Percentiles rank a stretch among this genome's conserved stretches.
These are phyloP conservation scores for Apolygus lucorum DNA, from an alignment of 1,140 invertebrate genomes.

Conservation along the genomic window DNA sequence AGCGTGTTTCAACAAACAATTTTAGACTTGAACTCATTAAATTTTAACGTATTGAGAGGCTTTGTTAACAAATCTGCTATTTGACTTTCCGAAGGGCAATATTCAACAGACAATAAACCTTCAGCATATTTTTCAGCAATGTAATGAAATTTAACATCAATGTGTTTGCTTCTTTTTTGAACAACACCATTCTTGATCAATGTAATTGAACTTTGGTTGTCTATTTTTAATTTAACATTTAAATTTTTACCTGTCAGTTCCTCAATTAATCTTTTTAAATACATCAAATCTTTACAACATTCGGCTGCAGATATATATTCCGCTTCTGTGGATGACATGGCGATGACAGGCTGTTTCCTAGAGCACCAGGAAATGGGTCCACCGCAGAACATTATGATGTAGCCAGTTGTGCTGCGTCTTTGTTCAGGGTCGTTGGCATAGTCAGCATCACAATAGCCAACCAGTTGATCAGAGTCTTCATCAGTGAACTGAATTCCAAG, in stretches of 20 bases:
- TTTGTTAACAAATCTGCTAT: slow-evolving; percentile 28
- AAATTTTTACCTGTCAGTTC: slow-evolving; percentile 19
- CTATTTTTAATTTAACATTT: slow-evolving; percentile 25
- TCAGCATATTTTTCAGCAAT: slow-evolving; percentile 24
- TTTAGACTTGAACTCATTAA: slow-evolving; percentile 17
- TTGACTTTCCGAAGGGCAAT: slow-evolving; percentile 25
- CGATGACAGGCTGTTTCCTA: slow-evolving; percentile 26
- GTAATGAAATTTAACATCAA: slow-evolving; percentile 30
- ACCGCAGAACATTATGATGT: slow-evolving; percentile 23
- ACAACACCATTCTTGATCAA: slow-evolving; percentile 22
- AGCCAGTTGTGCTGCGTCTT: slow-evolving; percentile 25
- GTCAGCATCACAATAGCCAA: slow-evolving; percentile 27
- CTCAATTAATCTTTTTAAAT: slow-evolving; percentile 21
- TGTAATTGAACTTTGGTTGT: slow-evolving; percentile 32
- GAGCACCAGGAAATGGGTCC: slow-evolving; percentile 27
- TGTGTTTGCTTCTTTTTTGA: slow-evolving; percentile 29
- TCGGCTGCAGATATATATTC: slow-evolving; percentile 25
- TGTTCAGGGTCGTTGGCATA: slow-evolving; percentile 19
- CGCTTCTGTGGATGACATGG: slow-evolving; percentile 22
- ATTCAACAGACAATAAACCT: slow-evolving; percentile 21
- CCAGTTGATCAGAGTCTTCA: neutral
- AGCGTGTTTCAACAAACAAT: too few species aligned
- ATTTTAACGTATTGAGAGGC: slow-evolving; percentile 20
- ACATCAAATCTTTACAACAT: slow-evolving; percentile 29
- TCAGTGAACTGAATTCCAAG: neutral